Percentiles rank a stretch among this genome's conserved stretches.
phyloP scores from a whole-genome alignment of 2,888 invertebrate species.

The Yponomeuta cagnagella region DNA sequence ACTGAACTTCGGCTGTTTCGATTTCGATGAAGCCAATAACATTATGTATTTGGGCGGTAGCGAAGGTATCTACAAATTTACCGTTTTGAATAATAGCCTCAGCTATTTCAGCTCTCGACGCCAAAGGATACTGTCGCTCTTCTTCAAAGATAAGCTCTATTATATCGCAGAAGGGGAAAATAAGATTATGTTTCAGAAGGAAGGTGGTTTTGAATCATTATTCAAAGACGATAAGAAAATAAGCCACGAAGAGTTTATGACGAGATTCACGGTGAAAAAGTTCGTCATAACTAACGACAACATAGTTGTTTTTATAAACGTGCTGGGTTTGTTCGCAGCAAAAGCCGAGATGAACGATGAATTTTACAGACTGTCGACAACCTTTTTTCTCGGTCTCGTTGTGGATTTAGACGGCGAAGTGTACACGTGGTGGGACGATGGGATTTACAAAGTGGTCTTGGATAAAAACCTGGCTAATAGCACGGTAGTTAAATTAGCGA shows the following conservation, averaged over 20 bases:
- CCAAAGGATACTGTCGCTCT: conserved; percentile 44
- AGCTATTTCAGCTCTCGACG: conserved; percentile 50
- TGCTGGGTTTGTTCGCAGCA: no score
- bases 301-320: no score
- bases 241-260: no score
- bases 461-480: conserved; percentile 39
- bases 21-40: conserved; percentile 51
- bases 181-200: conserved; percentile 26
- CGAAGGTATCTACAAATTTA: conserved; percentile 49
- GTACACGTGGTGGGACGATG: conserved; percentile 64
- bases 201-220: conserved; percentile 41
- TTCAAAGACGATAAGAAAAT: conserved; percentile 27
- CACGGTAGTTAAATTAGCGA: conserved; percentile 38
- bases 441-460: conserved; percentile 49
- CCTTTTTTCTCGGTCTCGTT: conserved; percentile 53
- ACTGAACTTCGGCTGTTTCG: conserved; percentile 57
- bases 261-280: conserved; percentile 26
- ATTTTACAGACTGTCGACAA: conserved; percentile 43
- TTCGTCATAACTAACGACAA: no score
- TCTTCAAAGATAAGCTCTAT: conserved; percentile 50
- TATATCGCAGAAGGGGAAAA: conserved; percentile 40
- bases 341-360: conserved; percentile 25
- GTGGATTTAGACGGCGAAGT: conserved; percentile 49
- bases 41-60: conserved; percentile 55
- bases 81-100: conserved; percentile 34